Percentiles rank a stretch among this genome's conserved stretches.
phyloP scores from a whole-genome alignment of 2,888 invertebrate species.

The Troglohyphantes excavatus region DNA sequence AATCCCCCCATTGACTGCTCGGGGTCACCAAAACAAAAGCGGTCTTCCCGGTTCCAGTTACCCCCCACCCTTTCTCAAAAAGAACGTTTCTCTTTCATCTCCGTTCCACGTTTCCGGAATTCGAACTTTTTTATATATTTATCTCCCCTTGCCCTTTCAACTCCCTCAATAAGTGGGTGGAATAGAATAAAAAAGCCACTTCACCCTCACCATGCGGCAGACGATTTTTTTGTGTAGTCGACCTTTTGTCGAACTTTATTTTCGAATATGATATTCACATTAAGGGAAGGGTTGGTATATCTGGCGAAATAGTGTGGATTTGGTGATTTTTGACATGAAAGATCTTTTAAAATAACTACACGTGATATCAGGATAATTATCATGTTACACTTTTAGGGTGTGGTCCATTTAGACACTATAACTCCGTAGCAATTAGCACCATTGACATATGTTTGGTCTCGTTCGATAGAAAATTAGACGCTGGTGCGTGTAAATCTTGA shows the following conservation, averaged over 20 bases:
- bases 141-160: slow-evolving; percentile 18
- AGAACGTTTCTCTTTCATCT: slow-evolving; percentile 23
- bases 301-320: neutral
- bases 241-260: slow-evolving; percentile 47
- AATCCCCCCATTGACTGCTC: slow-evolving; percentile 11
- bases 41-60: slow-evolving; percentile 2
- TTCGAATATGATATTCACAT: slow-evolving; percentile 65
- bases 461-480: no score
- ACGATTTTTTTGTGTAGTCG: neutral
- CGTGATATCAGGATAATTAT: no score
- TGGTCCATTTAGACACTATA: no score
- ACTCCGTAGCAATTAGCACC: no score
- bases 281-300: slow-evolving; percentile 12
- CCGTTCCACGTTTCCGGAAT: slow-evolving; percentile 39
- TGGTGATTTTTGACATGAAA: slow-evolving; percentile 3
- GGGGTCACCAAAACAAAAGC: slow-evolving; percentile 36
- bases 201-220: slow-evolving; percentile 15
- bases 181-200: slow-evolving; percentile 16
- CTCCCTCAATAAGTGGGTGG: neutral
- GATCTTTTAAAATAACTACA: no score
- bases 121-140: neutral
- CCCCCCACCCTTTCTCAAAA: neutral
- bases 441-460: no score
- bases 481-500: no score
- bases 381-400: no score